Evolutionary conservation across 2,888 invertebrate genomes (phyloP).

Genomic region (Drosophila subsilvestris): DNA sequence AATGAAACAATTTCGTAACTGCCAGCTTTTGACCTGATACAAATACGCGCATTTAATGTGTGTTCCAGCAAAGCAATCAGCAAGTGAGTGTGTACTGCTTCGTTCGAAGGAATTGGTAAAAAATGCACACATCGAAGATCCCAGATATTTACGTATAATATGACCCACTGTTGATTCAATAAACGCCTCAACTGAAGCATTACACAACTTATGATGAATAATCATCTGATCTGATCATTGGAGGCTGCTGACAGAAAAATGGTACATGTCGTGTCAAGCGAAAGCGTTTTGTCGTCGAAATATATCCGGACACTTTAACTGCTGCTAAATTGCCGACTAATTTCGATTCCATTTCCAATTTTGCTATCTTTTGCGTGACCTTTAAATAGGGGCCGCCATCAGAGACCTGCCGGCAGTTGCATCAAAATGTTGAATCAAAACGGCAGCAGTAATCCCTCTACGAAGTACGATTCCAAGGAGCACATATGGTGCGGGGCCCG

Average conservation of each 20-base stretch:
- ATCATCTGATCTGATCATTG: constrained; percentile 15
- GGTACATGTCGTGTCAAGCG: constrained; percentile 28
- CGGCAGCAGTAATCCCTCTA: constrained; percentile 40
- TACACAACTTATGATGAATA: not conserved
- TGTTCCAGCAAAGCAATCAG: no score
- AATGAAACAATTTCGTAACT: no score
- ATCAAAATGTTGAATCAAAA: constrained; percentile 55
- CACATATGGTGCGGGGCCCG: constrained; percentile 63
- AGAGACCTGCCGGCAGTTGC: constrained; percentile 4
- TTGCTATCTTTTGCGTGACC: constrained; percentile 1
- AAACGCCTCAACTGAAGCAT: not conserved
- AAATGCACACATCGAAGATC: no score
- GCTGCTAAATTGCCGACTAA: constrained; percentile 62
- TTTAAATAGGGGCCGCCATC: not conserved
- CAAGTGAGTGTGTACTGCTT: no score
- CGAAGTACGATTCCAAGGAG: constrained; percentile 47
- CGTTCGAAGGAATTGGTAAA: no score
- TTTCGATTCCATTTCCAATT: constrained; percentile 37
- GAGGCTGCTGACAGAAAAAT: constrained; percentile 11
- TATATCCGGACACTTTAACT: constrained; percentile 52
- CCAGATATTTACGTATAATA: no score
- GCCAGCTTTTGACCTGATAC: no score
- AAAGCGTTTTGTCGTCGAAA: constrained; percentile 22
- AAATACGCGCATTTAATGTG: no score
- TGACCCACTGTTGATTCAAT: not conserved